Evolutionary conservation across 2,797 vertebrate genomes (phyloP).

Genomic region (Limnodromus scolopaceus): DNA sequence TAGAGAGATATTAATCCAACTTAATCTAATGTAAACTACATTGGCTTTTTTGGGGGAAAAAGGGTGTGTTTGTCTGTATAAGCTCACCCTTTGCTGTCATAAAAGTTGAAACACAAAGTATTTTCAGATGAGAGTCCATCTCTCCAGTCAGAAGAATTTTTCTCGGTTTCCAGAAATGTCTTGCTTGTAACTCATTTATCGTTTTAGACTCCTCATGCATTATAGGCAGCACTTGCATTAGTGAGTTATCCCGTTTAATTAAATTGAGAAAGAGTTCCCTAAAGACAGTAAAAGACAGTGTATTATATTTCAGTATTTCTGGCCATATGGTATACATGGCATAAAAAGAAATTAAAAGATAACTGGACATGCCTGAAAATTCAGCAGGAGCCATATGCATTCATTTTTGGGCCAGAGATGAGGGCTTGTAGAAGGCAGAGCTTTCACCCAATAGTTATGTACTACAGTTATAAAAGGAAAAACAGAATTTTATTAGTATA

Average conservation of each 20-base stretch:
- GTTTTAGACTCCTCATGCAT: background rate
- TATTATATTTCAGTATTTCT: background rate
- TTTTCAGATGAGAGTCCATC: background rate
- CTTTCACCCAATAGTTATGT: background rate
- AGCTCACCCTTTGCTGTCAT: background rate
- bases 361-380: background rate
- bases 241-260: background rate
- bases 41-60: accelerated
- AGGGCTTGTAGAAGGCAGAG: background rate
- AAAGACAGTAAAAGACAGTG: background rate
- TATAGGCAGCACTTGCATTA: background rate
- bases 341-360: background rate
- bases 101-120: background rate
- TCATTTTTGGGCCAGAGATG: background rate
- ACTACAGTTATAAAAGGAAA: background rate
- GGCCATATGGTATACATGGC: background rate
- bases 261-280: background rate
- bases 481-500: background rate
- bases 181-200: background rate
- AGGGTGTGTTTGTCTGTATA: background rate
- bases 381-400: background rate
- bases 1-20: background rate
- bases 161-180: background rate
- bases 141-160: background rate
- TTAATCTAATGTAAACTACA: background rate